Evolutionary conservation across 2,113 vertebrate species (phyloP).

Genomic region (Phasianus colchicus): DNA sequence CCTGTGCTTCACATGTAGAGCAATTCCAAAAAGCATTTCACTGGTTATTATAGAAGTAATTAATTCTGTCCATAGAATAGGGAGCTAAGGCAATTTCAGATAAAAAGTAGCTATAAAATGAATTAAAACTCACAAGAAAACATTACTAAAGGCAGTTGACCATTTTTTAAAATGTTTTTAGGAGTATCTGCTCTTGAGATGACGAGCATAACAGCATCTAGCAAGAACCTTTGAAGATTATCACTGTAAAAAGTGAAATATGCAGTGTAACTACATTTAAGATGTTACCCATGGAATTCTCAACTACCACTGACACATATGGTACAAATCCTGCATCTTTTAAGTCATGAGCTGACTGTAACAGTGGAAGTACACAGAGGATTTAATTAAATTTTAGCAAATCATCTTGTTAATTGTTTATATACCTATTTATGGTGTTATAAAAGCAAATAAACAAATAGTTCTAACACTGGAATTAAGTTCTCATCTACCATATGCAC

Average conservation of each 20-base stretch:
- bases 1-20: neutral
- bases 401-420: neutral
- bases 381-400: neutral
- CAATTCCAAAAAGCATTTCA: neutral
- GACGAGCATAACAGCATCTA: neutral
- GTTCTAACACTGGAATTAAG: neutral
- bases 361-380: neutral
- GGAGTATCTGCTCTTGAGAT: neutral
- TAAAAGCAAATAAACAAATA: neutral
- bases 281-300: neutral
- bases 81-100: constrained; percentile 9
- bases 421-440: neutral
- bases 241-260: neutral
- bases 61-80: neutral
- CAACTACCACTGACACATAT: neutral
- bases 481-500: neutral
- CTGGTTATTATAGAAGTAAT: constrained; percentile 29
- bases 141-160: neutral
- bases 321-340: constrained; percentile 18
- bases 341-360: neutral
- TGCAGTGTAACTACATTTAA: neutral
- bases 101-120: neutral
- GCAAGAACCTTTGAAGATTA: neutral
- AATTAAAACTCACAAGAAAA: neutral
- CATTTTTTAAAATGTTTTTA: neutral